phyloP scores from a whole-genome alignment of 1,140 invertebrate genomes.

The Drosophila miranda region DNA sequence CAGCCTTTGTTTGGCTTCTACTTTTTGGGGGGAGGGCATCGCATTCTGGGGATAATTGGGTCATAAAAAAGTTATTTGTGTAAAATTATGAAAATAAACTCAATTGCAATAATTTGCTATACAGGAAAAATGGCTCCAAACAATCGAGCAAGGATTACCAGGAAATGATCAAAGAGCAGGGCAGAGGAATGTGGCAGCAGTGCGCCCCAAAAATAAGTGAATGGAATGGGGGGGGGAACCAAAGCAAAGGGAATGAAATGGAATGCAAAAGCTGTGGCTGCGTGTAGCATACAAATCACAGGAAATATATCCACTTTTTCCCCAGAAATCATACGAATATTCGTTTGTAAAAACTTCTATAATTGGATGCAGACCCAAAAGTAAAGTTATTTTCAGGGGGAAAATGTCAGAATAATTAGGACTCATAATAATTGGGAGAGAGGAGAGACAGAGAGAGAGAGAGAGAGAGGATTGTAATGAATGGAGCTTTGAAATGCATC shows the following conservation, averaged over 20 bases:
- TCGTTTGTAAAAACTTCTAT: background rate
- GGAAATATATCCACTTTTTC: constrained; percentile 24
- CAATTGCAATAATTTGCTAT: constrained; percentile 74
- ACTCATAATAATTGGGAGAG: no score
- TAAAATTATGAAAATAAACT: constrained; percentile 78
- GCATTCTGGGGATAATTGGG: constrained; percentile 50
- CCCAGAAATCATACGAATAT: constrained; percentile 29
- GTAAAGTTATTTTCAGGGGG: background rate
- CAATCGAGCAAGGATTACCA: constrained; percentile 51
- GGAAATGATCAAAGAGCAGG: constrained; percentile 45
- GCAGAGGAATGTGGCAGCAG: background rate
- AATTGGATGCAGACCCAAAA: constrained; percentile 3
- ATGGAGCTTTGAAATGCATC: no score
- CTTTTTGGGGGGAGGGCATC: background rate
- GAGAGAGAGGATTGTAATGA: no score
- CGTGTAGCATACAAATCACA: constrained; percentile 26
- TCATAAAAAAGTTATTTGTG: constrained; percentile 79
- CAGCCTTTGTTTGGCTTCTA: constrained; percentile 20
- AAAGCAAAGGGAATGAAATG: background rate
- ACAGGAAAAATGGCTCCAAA: constrained; percentile 32
- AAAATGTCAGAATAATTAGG: no score
- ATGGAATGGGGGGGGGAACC: background rate
- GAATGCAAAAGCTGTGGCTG: constrained; percentile 7
- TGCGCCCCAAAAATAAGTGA: background rate
- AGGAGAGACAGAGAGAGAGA: no score